Base-by-base conservation (phyloP, 2,797 vertebrate species). In the Semotilus atromaculatus region DNA sequence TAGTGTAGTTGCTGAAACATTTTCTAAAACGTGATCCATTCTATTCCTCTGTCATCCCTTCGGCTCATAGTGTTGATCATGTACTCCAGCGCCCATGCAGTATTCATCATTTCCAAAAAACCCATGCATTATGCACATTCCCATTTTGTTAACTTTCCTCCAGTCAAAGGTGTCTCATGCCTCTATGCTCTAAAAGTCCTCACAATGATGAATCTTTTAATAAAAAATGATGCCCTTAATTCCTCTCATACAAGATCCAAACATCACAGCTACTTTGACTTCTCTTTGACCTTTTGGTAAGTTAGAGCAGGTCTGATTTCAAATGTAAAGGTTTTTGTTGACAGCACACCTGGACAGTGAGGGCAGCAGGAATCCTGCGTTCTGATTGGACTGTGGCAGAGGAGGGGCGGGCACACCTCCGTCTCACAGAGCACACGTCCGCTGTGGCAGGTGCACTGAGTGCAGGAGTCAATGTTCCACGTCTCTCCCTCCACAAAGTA, bases 391-490 rank as follows among this genome's bases (percentile, higher is more conserved):
- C 89, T 96, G 90, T 96, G 96, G 90, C 97, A 97, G n/a, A 97
- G 96, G 83, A 97, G 93, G 0, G 97, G 97, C 0, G 97, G 96
- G 67, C 97, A 97, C 87, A 97, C 96, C 94, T 97, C 96, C 0
- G 96, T 96, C 91, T 97, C 97, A 74, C 97, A 97, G n/a, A 97
- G 93, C 80, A 97, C 96, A 10, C 96, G 94, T 11, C 96, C 95
- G 0, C 95, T 95, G 89, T 97, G 96, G 88, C 97, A 97, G 0
- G 97, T 96, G 79, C 97, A 97, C 68, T 97, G 96, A 0, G 96
- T 97, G 80, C 97, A 97, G 58, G 96, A 95, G 91, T 97, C 97
- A n/a, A 97, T 97, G 90, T 96, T 96, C 97, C 97, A 97, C 0
- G 96, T 97, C 72, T 97, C 96, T 80, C 97, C 97, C 90, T 97